Percentiles rank a stretch among this genome's conserved stretches.
Evolutionary conservation across 2,797 vertebrate genomes (phyloP).

Genomic region (Mormyrops boulengeri): DNA sequence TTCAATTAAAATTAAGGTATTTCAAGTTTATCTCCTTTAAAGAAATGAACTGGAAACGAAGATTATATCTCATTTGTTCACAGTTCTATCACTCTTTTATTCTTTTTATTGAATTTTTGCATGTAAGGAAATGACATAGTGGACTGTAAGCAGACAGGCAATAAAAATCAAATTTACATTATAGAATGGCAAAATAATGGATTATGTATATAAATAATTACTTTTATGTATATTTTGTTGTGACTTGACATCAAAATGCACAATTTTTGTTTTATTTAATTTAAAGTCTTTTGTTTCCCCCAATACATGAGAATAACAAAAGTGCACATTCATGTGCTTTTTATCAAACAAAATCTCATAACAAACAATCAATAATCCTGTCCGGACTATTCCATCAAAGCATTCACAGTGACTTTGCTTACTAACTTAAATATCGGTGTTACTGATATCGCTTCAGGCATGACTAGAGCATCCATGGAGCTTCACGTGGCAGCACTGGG

Average conservation of each 20-base stretch:
- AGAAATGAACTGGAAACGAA: not conserved
- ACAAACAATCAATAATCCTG: not conserved
- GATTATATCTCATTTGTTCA: not conserved
- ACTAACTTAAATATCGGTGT: not conserved
- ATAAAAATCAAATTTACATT: not conserved
- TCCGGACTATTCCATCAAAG: not conserved
- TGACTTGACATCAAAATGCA: not conserved
- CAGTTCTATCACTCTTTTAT: not conserved
- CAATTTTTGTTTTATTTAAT: not conserved
- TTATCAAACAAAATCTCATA: not conserved
- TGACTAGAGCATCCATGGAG: not conserved
- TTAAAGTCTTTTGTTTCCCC: not conserved
- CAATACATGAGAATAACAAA: constrained; percentile 20
- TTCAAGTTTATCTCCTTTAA: not conserved
- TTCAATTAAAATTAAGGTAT: not conserved
- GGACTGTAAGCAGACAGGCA: not conserved
- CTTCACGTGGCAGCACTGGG: not conserved
- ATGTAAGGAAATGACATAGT: not conserved
- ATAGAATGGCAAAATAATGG: not conserved
- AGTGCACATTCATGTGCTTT: not conserved
- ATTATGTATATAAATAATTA: not conserved
- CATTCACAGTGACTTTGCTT: not conserved
- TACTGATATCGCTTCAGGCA: not conserved
- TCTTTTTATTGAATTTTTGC: not conserved
- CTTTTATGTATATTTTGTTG: not conserved